Base-by-base conservation (phyloP, 1,140 invertebrate genomes). In the Panagrolaimus sp. region DNA sequence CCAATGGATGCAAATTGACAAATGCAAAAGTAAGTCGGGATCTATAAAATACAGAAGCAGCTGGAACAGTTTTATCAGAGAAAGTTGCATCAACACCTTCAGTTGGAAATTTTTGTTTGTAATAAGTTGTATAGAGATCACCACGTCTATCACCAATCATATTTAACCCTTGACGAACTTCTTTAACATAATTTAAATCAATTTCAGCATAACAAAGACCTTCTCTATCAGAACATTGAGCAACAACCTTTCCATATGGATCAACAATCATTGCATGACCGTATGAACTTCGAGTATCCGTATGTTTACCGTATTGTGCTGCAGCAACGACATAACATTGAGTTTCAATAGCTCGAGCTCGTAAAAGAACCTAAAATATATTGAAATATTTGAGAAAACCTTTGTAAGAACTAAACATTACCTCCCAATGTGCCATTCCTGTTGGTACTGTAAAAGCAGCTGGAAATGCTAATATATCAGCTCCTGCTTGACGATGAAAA, bases 301-400 rank as follows among this genome's bases (percentile, higher is more conserved):
- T 95, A 77, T 98, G 93, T 63, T 85, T 83, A 0, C 95, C 95
- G 42, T 89, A 89, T 85, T 98, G 95, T 0, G 93, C 94, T 1
- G 95, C 92, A 9, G 94, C 93, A 64, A 98, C 85, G 0, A 98
- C 92, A 66, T 90, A 94, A 75, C 90, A 92, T 82, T 95, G 92
- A 74, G 89, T 93, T 85, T 98, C 95, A 83, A 98, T 92, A 9
- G 88, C 88, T 69, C 87, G 80, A 66, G 84, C 82, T 66, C 87
- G 70, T 5, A 88, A 77, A 27, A 88, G 76, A 42, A 83, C 76
- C 31, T 38, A 38, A 4, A 38, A 38, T 38, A n/a, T n/a, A 4
- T 38, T 38, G 7, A 38, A 38, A 2, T 38, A 38, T 38, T 38
- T 38, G 7, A 38, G 7, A 38, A 38, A 4, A 38, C 2, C 7